These are phyloP conservation scores for Petromus typicus DNA, from an alignment of 2,113 vertebrate species.

Conservation along the genomic window DNA sequence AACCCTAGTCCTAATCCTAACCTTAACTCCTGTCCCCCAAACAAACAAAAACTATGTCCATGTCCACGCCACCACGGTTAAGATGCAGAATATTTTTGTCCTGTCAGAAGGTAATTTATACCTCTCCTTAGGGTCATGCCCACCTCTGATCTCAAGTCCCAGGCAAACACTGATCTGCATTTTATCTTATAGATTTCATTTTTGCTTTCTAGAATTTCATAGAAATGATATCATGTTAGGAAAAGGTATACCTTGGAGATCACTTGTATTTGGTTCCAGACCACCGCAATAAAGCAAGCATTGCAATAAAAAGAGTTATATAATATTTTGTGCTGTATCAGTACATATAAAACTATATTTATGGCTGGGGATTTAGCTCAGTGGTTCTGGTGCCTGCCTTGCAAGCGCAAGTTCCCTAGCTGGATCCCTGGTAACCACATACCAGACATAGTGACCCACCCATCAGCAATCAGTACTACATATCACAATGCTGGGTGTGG, in stretches of 20 bases:
- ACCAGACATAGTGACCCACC: too few species aligned
- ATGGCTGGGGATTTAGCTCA: too few species aligned
- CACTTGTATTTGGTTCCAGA: neutral
- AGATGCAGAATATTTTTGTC: neutral
- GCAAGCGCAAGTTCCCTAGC: too few species aligned
- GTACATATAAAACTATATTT: neutral
- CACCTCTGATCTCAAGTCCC: neutral
- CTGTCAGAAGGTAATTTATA: neutral
- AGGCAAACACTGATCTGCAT: neutral
- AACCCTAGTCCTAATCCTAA: too few species aligned
- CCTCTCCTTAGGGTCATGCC: neutral
- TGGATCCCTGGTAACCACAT: too few species aligned
- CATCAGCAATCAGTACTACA: too few species aligned
- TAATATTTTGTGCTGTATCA: too few species aligned
- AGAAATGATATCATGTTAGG: neutral
- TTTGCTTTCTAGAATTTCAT: conserved; percentile 19
- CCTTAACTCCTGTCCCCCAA: neutral
- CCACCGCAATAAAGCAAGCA: neutral
- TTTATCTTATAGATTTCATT: neutral
- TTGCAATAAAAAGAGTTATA: neutral
- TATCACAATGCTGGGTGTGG: too few species aligned
- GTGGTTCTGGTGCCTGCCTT: too few species aligned
- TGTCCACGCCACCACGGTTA: neutral
- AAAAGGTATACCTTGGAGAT: neutral
- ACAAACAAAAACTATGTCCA: neutral